Evolutionary conservation across 2,113 vertebrate species (phyloP), one percentile per base, ranked within the genome.

Genomic region (Elephas maximus): DNA sequence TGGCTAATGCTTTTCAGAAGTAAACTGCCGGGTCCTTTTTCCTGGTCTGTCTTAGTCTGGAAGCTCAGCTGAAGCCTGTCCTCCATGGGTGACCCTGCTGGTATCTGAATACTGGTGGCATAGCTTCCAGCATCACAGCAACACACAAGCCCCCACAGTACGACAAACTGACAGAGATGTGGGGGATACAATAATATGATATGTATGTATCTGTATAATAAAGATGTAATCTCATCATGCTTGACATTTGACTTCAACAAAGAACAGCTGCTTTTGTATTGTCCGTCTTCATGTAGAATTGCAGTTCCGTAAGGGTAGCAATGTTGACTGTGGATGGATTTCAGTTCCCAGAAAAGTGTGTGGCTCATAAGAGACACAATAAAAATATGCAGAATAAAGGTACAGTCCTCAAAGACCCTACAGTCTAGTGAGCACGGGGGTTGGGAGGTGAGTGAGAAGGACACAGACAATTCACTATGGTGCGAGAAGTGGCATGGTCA

Each of bases 361-460:
- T 79, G 81, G 74, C 74, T 88, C 69, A 51, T 63, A 73, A 82
- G 3, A 69, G 74, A 85, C 20, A 11, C 8, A 71, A 57, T 44
- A 77, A 67, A 87, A 86, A 65, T 30, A 69, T 44, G 8, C 83
- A 71, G n/a, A 81, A 51, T 77, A 20, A 88, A 85, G 28, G 48
- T 2, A 24, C 11, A 21, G 20, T 60, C 30, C 11, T 65, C 37
- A 78, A 86, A 90, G 51, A 88, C 8, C 45, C 44, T 18, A 17
- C 18, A 73, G 53, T 33, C 88, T 15, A 37, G 41, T 67, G 88
- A 87, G 41, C 1, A 17, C 60, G 71, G 53, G 23, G 51, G 33
- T 6, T 2, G 73, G 62, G 71, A 33, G 15, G 6, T 17, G 26
- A 41, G 0, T 11, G 63, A 83, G 0, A 11, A 51, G 6, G 63